Evolutionary conservation across 1,140 invertebrate species (phyloP).

Genomic region (Drosophila nigrodunni): DNA sequence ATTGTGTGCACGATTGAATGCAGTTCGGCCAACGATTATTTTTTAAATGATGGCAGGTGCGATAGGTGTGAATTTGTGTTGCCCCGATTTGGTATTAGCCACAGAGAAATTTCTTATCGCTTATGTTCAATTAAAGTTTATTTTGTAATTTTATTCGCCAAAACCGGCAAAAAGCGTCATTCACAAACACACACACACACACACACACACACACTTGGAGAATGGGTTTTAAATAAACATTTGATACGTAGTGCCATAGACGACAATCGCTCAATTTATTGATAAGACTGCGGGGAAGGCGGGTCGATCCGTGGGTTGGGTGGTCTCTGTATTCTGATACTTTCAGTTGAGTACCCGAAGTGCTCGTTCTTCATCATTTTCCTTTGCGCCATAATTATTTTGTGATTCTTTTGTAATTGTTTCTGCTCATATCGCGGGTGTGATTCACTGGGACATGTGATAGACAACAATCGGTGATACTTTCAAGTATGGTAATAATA

Average conservation of each 20-base stretch:
- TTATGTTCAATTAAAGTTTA: slow-evolving; percentile 72
- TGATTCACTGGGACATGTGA: slow-evolving; percentile 66
- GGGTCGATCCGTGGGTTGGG: too few relatives aligned
- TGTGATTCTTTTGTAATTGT: slow-evolving; percentile 73
- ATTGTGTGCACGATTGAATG: slow-evolving; percentile 45
- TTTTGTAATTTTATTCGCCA: slow-evolving; percentile 74
- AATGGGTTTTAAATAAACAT: slow-evolving; percentile 54
- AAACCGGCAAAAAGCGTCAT: slow-evolving; percentile 60
- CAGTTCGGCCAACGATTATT: slow-evolving; percentile 56
- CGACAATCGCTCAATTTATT: slow-evolving; percentile 21
- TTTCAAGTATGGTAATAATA: too few relatives aligned
- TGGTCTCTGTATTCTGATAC: slow-evolving; percentile 7
- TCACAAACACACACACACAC: background rate
- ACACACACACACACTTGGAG: slow-evolving; percentile 3
- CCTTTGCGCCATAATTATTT: slow-evolving; percentile 66
- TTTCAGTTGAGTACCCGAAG: background rate
- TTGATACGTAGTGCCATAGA: slow-evolving; percentile 41
- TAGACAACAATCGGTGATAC: slow-evolving; percentile 20
- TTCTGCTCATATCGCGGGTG: slow-evolving; percentile 38
- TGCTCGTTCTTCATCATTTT: slow-evolving; percentile 30
- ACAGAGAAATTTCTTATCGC: slow-evolving; percentile 67
- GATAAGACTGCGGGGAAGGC: slow-evolving; percentile 28
- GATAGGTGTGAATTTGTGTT: slow-evolving; percentile 26
- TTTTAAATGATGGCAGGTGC: slow-evolving; percentile 49
- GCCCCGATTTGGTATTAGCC: slow-evolving; percentile 63